Evolutionary conservation across 92 coral and sea anemone species (phyloP), one percentile per base, ranked within the genome.

Genomic region (Zoanthus sociatus): DNA sequence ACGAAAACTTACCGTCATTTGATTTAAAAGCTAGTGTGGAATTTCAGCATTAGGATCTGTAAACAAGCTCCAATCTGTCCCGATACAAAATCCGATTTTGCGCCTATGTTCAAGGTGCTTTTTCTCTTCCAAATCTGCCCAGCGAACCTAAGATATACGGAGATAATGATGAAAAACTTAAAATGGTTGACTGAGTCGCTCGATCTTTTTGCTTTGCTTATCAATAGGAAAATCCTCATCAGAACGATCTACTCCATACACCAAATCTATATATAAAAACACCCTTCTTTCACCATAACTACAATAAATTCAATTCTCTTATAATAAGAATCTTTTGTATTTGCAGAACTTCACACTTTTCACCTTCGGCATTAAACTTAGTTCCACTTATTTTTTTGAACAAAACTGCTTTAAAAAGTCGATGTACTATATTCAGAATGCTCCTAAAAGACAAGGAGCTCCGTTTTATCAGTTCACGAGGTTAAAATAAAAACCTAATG

Each of bases 21-120:
- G 31, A 32, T 68, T 30, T 50, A 61, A 53, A 55, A 84, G 85
- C 79, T 94, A 93, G 76, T 94, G 90, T 21, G 99, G 99, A 63
- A 97, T 97, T 82, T 94, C 95, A 85, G 99, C 99, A 78, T 97
- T 91, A 48, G 99, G 99, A 78, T 97, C 98, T 56, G 99, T 97
- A 75, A 97, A 89, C 82, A 97, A 87, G 88, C 99, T 97, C 99
- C 99, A 97, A 82, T 97, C 99, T 77, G 99, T 97, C 46, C 99
- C 99, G 73, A 97, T 97, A 83, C 99, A 97, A 89, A 97, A 97
- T 20, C 99, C 99, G 69, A 97, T 97, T 88, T 95, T 95, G 71
- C 99, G 90, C 83, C 99, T 90, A 88, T 97, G 99, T 46, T 97
- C 99, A 64, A 97, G 86, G 83, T 93, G 88, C 86, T 97, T 97